Evolutionary conservation across 1,140 invertebrate genomes (phyloP), one percentile per base, ranked within the genome.

Genomic region (Frieseomelitta varia): DNA sequence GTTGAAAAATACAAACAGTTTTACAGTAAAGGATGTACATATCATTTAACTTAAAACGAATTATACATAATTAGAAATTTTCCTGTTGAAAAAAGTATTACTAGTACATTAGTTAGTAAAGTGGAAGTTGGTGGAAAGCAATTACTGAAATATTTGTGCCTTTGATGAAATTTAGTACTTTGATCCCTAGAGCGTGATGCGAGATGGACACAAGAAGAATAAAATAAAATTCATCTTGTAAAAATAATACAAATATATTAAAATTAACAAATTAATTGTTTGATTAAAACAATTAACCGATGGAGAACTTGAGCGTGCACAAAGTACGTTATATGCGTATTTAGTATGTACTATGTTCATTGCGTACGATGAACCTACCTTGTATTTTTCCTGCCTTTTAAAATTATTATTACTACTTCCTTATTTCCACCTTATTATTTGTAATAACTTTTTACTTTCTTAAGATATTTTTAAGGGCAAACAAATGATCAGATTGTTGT

Each of bases 61-160:
- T 19, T 51, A 47, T 51, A 10, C 4, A n/a, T n/a, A 65, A 39
- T 34, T 53, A 56, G 34, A 69, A 58, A 69, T 61, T 53, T 27
- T 77, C 53, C 67, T 51, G 47, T 47, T 56, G 15, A 39, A 55
- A 79, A 2, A 63, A 84, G 75, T 84, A 84, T 84, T 72, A 79
- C 11, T 79, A 84, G 67, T 19, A 61, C 19, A 21, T 56, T 53
- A 68, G 78, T 72, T 79, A 79, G 53, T 21, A 24, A 47, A 83
- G 47, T 72, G 78, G 53, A 71, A 71, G 39, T 47, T 47, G 39
- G 39, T 51, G 34, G 21, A 27, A 63, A 10, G 6, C 27, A 47
- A 27, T 71, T 61, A 79, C 21, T 71, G 56, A 84, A 71, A 79
- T 69, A 71, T 84, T 79, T 65, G 81, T 84, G 81, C 81, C 81